These are phyloP conservation scores for Endomychus coccineus DNA, from an alignment of 2,888 invertebrate genomes.

Conservation along the genomic window DNA sequence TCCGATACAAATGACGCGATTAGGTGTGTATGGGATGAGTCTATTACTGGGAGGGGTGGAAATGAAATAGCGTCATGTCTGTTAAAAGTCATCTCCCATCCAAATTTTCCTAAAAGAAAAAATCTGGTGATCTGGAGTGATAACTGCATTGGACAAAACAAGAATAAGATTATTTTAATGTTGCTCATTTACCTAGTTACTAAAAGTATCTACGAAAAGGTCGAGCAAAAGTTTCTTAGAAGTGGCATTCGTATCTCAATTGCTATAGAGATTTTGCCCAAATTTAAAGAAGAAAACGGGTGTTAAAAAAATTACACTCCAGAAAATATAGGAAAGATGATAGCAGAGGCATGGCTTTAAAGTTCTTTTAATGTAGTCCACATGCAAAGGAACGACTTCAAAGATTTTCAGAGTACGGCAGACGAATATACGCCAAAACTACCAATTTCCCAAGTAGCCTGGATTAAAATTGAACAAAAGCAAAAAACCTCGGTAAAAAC, in stretches of 20 bases:
- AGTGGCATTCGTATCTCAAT: slow-evolving; percentile 11
- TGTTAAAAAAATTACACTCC: slow-evolving; percentile 9
- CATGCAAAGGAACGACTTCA: slow-evolving; percentile 8
- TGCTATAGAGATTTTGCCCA: slow-evolving; percentile 12
- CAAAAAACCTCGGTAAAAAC: slow-evolving; percentile 4
- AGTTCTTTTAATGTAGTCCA: slow-evolving; percentile 9
- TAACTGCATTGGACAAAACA: too few species aligned
- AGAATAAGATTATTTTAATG: too few species aligned
- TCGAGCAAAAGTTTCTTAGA: slow-evolving; percentile 11
- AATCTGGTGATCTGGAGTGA: too few species aligned
- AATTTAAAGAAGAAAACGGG: slow-evolving; percentile 10
- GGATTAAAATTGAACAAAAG: slow-evolving; percentile 6
- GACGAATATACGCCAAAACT: slow-evolving; percentile 10
- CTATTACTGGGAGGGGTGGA: too few species aligned
- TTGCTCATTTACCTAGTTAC: too few species aligned
- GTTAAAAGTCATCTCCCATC: too few species aligned
- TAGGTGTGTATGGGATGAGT: too few species aligned
- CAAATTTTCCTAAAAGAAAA: too few species aligned
- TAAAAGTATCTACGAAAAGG: too few species aligned
- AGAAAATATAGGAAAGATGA: slow-evolving; percentile 12
- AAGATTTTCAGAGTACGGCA: too few species aligned
- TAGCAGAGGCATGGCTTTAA: slow-evolving; percentile 9
- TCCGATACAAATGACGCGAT: too few species aligned
- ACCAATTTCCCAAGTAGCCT: slow-evolving; percentile 4
- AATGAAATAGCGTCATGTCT: too few species aligned